Conservation (phyloP, 2,888 invertebrate genomes). For the Xylocampa areola region DNA sequence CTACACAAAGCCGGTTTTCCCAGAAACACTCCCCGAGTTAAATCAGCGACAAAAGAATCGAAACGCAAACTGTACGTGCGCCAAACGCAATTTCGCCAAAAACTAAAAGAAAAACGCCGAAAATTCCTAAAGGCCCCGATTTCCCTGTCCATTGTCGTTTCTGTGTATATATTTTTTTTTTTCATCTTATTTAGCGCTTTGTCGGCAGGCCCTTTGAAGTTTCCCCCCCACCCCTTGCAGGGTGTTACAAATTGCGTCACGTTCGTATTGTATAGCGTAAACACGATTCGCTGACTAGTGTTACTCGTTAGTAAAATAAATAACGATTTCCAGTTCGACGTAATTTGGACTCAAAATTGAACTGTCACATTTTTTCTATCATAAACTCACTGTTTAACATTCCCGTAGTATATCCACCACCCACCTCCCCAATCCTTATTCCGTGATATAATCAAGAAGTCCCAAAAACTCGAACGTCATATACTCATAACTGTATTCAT, state of each 20-base stretch:
- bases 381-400: not conserved
- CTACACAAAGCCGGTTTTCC: slow-evolving; percentile 45
- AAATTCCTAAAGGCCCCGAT: slow-evolving; percentile 82
- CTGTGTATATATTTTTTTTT: slow-evolving; percentile 76
- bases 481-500: no score
- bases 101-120: slow-evolving; percentile 78
- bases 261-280: slow-evolving; percentile 81
- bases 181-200: slow-evolving; percentile 90
- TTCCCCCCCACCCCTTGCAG: slow-evolving; percentile 69
- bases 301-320: slow-evolving; percentile 61
- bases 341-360: slow-evolving; percentile 35
- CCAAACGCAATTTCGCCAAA: slow-evolving; percentile 73
- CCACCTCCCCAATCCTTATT: no score
- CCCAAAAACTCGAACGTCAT: no score
- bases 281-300: slow-evolving; percentile 77
- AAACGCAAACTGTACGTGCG: slow-evolving; percentile 64
- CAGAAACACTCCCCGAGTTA: slow-evolving; percentile 20
- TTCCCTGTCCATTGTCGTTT: slow-evolving; percentile 87
- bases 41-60: slow-evolving; percentile 64
- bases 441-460: no score
- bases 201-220: slow-evolving; percentile 88
- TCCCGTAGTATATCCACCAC: not conserved
- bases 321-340: slow-evolving; percentile 40
- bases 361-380: slow-evolving; percentile 14
- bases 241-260: slow-evolving; percentile 88